These are phyloP conservation scores for Lampropteryx suffumata DNA, from an alignment of 2,888 invertebrate genomes.

Conservation along the genomic window DNA sequence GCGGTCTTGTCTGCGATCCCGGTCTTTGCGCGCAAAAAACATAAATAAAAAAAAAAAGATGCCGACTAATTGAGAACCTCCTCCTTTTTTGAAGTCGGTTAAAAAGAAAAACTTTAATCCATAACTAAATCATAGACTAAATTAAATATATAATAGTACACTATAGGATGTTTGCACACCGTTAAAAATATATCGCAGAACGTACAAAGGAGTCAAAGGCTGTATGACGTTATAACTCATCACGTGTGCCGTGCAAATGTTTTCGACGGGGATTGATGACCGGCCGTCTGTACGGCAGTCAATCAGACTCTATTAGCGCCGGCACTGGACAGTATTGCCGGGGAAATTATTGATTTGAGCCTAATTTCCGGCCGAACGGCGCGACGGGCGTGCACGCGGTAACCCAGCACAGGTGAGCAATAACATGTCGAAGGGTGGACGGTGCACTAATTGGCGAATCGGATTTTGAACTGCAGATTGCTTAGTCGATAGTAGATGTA, in stretches of 20 bases:
- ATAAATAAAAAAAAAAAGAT: no score
- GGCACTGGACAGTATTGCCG: constrained; percentile 54
- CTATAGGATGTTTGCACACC: no score
- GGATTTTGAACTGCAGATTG: constrained; percentile 12
- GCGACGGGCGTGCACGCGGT: constrained; percentile 62
- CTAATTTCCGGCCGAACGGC: constrained; percentile 72
- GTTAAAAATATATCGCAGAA: no score
- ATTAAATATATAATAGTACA: no score
- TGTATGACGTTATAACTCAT: constrained; percentile 26
- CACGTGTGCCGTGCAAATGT: constrained; percentile 30
- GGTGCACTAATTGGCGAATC: constrained; percentile 20
- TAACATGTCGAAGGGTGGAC: constrained; percentile 28
- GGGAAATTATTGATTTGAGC: constrained; percentile 78
- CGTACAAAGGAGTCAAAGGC: constrained; percentile 24
- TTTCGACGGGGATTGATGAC: constrained; percentile 35
- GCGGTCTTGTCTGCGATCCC: no score
- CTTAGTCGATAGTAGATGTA: background rate
- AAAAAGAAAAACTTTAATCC: no score
- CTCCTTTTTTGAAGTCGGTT: no score
- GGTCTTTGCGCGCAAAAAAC: no score
- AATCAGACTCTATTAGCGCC: constrained; percentile 68
- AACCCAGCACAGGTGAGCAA: constrained; percentile 39
- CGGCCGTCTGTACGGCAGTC: constrained; percentile 43
- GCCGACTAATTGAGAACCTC: no score
- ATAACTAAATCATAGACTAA: no score